Evolutionary conservation across 2,797 vertebrate genomes (phyloP), one percentile per base, ranked within the genome.

Genomic region (Sarcoramphus papa): DNA sequence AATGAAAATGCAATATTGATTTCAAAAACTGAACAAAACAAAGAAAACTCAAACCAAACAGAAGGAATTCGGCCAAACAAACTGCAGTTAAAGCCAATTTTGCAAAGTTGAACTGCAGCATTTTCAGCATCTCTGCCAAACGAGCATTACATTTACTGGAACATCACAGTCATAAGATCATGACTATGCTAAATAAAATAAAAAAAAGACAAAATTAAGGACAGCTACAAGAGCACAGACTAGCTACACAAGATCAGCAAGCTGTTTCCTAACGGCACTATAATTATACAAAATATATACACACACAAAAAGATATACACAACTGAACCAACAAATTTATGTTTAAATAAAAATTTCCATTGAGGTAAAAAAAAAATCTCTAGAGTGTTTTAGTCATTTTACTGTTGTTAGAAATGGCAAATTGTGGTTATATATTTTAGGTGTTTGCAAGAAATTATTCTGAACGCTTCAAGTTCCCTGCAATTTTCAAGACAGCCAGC

Each of bases 201-300:
- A 95, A 57, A 68, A 83, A 97, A 97, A 95, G 97, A 98, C 98
- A 98, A 98, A 98, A 98, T 98, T 98, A 98, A 98, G 98, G 98
- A 98, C 98, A 98, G 98, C 98, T 98, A 98, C 97, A 97, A 96
- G 97, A 98, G 98, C 98, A 98, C 98, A 98, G 93, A 98, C 98
- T 98, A 98, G 98, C 98, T 98, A 98, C 98, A 98, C 97, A 98
- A 98, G 96, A 97, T 98, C 98, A 98, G 98, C 98, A 99, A 98
- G 98, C 98, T 98, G 97, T 97, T 98, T 98, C 97, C 98, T 98
- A 98, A 95, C 73, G 45, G 97, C 96, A 97, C 98, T 98, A 97
- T 86, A 97, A 98, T 98, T 97, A 95, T 96, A 97, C 97, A 95
- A 95, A 91, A 96, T 97, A 97, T 92, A 96, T 94, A 98, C 96